These are phyloP conservation scores for Epinephelus coioides DNA, from an alignment of 2,797 vertebrate species.

Conservation along the genomic window DNA sequence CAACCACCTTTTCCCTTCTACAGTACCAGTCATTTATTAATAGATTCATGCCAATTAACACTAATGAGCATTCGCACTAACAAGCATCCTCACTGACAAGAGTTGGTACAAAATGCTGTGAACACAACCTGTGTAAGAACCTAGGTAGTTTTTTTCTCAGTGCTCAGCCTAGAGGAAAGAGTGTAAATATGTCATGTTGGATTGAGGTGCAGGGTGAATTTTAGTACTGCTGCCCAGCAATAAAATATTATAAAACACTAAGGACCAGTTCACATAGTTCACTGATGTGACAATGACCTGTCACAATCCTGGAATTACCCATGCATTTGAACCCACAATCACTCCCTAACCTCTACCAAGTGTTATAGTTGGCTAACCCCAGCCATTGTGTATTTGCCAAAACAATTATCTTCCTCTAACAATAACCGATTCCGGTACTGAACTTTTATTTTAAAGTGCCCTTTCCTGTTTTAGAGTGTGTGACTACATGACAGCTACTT, in stretches of 20 bases:
- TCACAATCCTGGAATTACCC: too few species aligned
- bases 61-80: constrained; percentile 49
- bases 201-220: not conserved
- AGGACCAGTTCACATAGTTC: not conserved
- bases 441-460: too few species aligned
- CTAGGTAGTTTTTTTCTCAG: not conserved
- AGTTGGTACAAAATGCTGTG: constrained; percentile 15
- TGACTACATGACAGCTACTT: too few species aligned
- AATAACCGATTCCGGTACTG: too few species aligned
- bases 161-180: not conserved
- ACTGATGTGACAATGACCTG: not conserved
- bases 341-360: too few species aligned
- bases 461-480: too few species aligned
- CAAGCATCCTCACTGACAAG: constrained; percentile 27
- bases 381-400: too few species aligned
- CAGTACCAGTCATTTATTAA: constrained; percentile 49
- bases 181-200: constrained; percentile 10
- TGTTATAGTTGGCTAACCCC: too few species aligned
- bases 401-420: too few species aligned
- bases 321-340: too few species aligned
- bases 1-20: constrained; percentile 9
- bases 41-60: constrained; percentile 66
- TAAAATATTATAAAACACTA: not conserved
- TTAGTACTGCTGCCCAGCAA: not conserved
- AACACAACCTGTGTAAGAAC: constrained; percentile 25